Evolutionary conservation across 2,888 invertebrate genomes (phyloP), one percentile per base, ranked within the genome.

Genomic region (Chorisops tibialis): DNA sequence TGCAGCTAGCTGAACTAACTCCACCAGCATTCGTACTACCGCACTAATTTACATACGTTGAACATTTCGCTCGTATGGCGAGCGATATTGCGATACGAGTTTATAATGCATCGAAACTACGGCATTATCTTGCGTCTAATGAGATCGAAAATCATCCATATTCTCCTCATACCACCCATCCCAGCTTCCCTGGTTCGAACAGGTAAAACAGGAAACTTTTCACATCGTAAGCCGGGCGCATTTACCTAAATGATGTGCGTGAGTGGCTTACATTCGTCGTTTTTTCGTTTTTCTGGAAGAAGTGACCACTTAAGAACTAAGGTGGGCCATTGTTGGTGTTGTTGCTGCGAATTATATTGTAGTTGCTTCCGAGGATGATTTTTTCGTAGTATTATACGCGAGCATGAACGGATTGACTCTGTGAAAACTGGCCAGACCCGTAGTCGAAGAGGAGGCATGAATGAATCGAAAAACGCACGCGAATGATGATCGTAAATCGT

Each of bases 381-480:
- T 30, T 30, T 30, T 5, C 9, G 30, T 30, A 30, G 5, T n/a
- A n/a, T 30, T 30, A 30, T 30, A 30, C 30, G 30, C 30, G 30
- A 5, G 30, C 9, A 30, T 30, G 30, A 30, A 30, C 30, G 9
- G 30, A 30, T 7, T 30, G 30, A 30, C 30, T 9, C 30, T 30
- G 30, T 30, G 30, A 7, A n/a, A n/a, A 9, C 30, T 30, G 30
- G 5, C 9, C 2, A 9, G 5, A 30, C 30, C 30, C 9, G 30
- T 7, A 9, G 30, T 9, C 30, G 18, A 51, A 11, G 35, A 30
- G 54, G 43, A 61, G 63, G 63, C 64, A 66, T 67, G 67, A 68
- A 67, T 67, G 67, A 67, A 65, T 65, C 65, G 64, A 66, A 67
- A n/a, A 67, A 65, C 66, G 64, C 68, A 68, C 65, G 66, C 67